Base-by-base conservation (phyloP, 2,888 invertebrate species). In the Pediacus dermestoides region DNA sequence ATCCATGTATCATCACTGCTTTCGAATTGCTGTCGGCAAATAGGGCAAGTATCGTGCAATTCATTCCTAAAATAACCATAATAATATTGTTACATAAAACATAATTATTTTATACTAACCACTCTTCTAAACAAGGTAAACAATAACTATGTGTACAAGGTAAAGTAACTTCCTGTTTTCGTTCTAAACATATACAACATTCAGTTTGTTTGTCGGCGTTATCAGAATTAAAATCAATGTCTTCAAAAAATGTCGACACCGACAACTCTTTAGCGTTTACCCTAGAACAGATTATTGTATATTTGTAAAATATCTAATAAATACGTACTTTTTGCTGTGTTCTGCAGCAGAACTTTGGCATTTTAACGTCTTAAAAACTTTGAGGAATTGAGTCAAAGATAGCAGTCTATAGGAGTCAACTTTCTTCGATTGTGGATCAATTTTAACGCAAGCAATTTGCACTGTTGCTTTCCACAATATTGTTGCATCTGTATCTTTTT, bases 121-220 rank as follows among this genome's bases (percentile, higher is more conserved):
- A 85, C 66, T 81, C 78, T 57, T 83, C 80, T 50, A 85, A 82
- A 61, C 85, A 85, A 33, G 74, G 74, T 42, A 76, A 70, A 61
- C 85, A 85, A 65, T 81, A 85, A 52, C 76, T 76, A 61, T 85
- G 85, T 1, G 80, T 71, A 63, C 85, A 85, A 2, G 82, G 80
- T 44, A 85, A 66, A 44, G 80, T 76, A 15, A 82, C 74, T 60
- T 83, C 81, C 1, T 81, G 79, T 55, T 75, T 75, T 36, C 81
- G 67, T 58, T 85, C 84, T 66, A 85, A 74, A 62, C 85, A 85
- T 53, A 85, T 84, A 56, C 80, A 80, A 57, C 85, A 85, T 58
- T 82, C 82, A 32, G 72, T 55, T 15, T 37, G 27, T 7, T 36
- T 46, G 2, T 59, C 56, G 10, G 61, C 59, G n/a, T 68, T 60